Evolutionary conservation across 37 sponge, comb jelly and placozoan species (phyloP), one percentile per base, ranked within the genome.

Genomic region (Cliona cf. orientalis): DNA sequence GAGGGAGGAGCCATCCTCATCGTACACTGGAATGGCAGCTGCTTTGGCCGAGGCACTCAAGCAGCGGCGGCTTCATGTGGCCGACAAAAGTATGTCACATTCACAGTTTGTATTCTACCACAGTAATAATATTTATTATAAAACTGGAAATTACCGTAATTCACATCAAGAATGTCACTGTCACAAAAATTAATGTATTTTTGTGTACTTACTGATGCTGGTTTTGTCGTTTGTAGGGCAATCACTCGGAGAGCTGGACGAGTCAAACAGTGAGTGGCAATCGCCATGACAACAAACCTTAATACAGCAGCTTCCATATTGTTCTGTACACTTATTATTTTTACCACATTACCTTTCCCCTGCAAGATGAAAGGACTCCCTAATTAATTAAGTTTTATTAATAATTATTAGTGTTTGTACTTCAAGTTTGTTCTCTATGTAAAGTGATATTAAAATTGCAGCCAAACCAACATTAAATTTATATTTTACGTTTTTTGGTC

Each of bases 11-110:
- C 66, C 46, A 35, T 41, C 46, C n/a, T 75, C 85, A 32, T 46
- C 79, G 4, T 78, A 86, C 69, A 79, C 80, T 43, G 87, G 81
- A 4, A 90, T 90, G 90, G 84, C 84, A 71, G 80, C 84, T 59
- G 85, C 80, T 37, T 76, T 90, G 29, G 63, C 42, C 1, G 68
- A 57, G 39, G 90, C 90, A 22, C 79, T 90, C 74, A 78, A 74
- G 35, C 46, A 84, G 25, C 37, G 90, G 55, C 44, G 89, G 44
- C 60, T 40, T 9, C 84, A 89, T 2, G 35, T 87, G 22, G 38
- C 84, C 22, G 75, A 75, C 21, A 55, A 75, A 56, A 29, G 76
- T 75, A 75, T 41, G 45, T 58, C 25, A 49, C 26, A 44, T 71
- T 35, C 7, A 37, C 23, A 11, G 40, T 7, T 11, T 37, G 14